Evolutionary conservation across 2,888 invertebrate genomes (phyloP), one percentile per base, ranked within the genome.

Genomic region (Pseudolycoriella hygida): DNA sequence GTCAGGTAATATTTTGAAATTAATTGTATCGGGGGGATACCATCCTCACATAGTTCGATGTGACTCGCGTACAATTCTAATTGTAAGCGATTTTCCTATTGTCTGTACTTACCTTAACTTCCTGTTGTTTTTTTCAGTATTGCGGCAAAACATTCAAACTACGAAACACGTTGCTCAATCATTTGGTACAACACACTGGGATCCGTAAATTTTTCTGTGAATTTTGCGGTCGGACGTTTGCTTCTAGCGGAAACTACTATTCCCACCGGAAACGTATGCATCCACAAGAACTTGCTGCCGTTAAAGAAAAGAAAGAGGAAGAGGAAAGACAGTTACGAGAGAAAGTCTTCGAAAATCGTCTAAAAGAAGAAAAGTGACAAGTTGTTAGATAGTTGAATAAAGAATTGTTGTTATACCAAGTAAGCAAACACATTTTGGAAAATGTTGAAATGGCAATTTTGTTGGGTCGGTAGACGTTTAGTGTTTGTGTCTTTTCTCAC

Each of bases 251-350:
- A 1, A 54, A 54, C 42, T 54, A 51, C 44, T 53, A 54, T 49
- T 50, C 53, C 17, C 53, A 54, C 45, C 45, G 53, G 8, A 54
- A 53, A 46, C 42, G 51, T 43, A 54, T 54, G 53, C 53, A 54
- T 48, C 50, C 51, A 6, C 43, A 43, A 12, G 49, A 53, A 42
- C 46, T 52, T 38, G 47, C 49, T 3, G 47, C 47, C 30, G 25
- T 46, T 1, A 52, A 51, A 40, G 40, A 46, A 25, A 49, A 44
- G 15, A 47, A 50, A 32, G 52, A 49, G 12, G 47, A 48, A 14
- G 49, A 50, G n/a, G 46, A 50, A 37, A 43, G 48, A 49, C 50
- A 43, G 30, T 14, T 34, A 12, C 34, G 34, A 12, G 34, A 34
- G 15, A 34, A 34, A 12, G 34, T 34, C 5, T 34, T 34, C 15